Evolutionary conservation across 2,888 invertebrate genomes (phyloP), one percentile per base, ranked within the genome.

Genomic region (Colostygia pectinataria): DNA sequence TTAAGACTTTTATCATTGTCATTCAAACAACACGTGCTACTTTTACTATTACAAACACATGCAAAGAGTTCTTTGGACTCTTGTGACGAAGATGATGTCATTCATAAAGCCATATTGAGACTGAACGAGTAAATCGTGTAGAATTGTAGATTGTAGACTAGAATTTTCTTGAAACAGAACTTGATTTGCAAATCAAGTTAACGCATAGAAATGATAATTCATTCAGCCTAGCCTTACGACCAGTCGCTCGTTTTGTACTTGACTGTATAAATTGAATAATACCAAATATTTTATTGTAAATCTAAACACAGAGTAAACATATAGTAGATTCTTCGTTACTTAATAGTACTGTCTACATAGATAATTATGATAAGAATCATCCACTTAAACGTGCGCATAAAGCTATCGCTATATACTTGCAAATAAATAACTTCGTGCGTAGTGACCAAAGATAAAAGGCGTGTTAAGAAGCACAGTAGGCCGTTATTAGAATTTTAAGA

Each of bases 401-500:
- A 9, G n/a, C 43, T n/a, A n/a, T n/a, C n/a, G n/a, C n/a, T n/a
- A n/a, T n/a, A n/a, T n/a, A n/a, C n/a, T n/a, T n/a, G n/a, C n/a
- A n/a, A n/a, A n/a, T n/a, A n/a, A n/a, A n/a, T n/a, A n/a, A n/a
- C 36, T 25, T 23, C 25, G 50, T 31, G 27, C 25, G 50, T 41
- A 57, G 56, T 50, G 41, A 46, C 40, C 39, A 43, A 38, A 55
- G 41, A 28, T 28, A 43, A 45, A 50, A 48, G 57, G 49, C 46
- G 53, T 55, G 41, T 23, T 28, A 43, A 45, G 48, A 48, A 57
- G 49, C 46, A 54, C 56, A 56, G 55, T 44, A 39, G 43, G 53
- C 44, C 59, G 73, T 77, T 69, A 74, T 80, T 77, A 77, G 63
- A 71, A 74, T 72, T 77, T 79, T 74, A 77, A 77, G 77, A 65